Conservation (phyloP, 2,113 vertebrate genomes). For the Enhydra lutris region DNA sequence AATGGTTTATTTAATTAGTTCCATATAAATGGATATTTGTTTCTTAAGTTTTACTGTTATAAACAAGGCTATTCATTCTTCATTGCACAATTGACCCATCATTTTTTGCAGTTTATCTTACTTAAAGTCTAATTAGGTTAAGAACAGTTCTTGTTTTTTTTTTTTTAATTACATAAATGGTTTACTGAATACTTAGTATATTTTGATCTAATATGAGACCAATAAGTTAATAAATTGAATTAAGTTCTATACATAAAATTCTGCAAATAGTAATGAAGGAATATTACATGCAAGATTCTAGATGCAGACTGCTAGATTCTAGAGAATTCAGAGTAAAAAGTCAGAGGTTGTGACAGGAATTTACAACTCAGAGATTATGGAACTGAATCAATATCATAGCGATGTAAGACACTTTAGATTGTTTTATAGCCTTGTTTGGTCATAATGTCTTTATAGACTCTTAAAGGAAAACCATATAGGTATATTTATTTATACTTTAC, state of each 20-base stretch:
- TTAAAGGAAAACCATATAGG: constrained; percentile 6
- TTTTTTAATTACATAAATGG: not conserved
- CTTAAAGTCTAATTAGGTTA: constrained; percentile 17
- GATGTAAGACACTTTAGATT: not conserved
- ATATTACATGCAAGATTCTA: not conserved
- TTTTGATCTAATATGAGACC: not conserved
- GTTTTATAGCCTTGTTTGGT: constrained; percentile 18
- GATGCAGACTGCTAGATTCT: not conserved
- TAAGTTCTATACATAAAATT: constrained; percentile 34
- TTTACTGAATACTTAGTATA: constrained; percentile 23
- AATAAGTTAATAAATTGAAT: not conserved
- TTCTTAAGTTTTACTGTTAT: not conserved
- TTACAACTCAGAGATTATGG: not conserved
- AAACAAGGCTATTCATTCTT: constrained; percentile 15
- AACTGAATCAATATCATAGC: constrained; percentile 20
- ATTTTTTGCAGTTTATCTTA: constrained; percentile 6
- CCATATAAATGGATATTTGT: not conserved
- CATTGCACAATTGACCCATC: constrained; percentile 6
- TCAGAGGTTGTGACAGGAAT: not conserved
- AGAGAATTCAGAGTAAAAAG: not conserved
- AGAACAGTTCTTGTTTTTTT: not conserved
- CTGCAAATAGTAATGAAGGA: constrained; percentile 8
- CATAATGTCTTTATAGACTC: not conserved
- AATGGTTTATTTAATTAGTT: not conserved
- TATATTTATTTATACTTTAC: constrained; percentile 46